Percentiles rank a stretch among this genome's conserved stretches.
Evolutionary conservation across 2,113 vertebrate species (phyloP).

Genomic region (Phaethornis superciliosus): DNA sequence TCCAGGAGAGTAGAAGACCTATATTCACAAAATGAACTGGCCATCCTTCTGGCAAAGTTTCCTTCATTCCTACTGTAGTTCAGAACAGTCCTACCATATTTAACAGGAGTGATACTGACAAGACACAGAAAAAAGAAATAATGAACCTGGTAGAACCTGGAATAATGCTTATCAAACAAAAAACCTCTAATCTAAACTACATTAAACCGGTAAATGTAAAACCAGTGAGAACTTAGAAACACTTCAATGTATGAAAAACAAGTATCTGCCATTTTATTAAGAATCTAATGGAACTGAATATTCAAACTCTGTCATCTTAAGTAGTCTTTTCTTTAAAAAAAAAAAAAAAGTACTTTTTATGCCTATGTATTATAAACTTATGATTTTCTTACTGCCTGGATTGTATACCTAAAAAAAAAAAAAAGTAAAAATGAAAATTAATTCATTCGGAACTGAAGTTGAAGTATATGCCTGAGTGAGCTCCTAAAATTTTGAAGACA

Average conservation of each 20-base stretch:
- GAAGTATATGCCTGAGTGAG: neutral
- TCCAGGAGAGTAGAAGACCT: neutral
- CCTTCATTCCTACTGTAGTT: neutral
- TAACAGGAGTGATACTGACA: neutral
- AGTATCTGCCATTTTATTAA: neutral
- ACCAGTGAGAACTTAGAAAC: neutral
- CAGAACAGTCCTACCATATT: neutral
- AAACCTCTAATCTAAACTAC: neutral
- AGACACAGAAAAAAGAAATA: neutral
- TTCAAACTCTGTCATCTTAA: neutral
- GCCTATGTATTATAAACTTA: neutral
- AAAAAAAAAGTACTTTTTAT: slow-evolving; percentile 12
- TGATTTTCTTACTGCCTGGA: neutral
- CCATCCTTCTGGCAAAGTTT: neutral
- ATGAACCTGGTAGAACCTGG: neutral
- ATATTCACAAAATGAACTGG: accelerated
- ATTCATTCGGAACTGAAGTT: neutral
- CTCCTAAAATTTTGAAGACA: slow-evolving; percentile 42
- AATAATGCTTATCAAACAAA: neutral
- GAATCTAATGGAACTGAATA: neutral
- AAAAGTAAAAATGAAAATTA: neutral
- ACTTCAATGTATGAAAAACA: neutral
- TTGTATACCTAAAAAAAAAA: neutral
- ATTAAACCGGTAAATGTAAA: neutral
- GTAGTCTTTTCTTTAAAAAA: neutral